phyloP scores from a whole-genome alignment of 2,113 vertebrate genomes.

The Hippocampus comes region DNA sequence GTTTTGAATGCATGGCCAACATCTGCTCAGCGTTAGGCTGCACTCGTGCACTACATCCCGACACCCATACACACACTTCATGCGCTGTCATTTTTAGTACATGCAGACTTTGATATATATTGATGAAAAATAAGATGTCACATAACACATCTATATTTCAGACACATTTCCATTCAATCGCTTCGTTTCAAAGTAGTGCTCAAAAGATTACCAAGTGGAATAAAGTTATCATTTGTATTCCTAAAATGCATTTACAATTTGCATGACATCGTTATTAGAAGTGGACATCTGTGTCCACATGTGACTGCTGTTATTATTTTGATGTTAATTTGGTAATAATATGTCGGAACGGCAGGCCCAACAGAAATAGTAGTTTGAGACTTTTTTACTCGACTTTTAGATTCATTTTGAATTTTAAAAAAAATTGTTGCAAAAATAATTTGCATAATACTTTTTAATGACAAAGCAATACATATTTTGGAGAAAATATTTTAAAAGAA shows the following conservation, averaged over 20 bases:
- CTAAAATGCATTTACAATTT: background rate
- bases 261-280: too few species aligned
- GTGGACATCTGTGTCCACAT: background rate
- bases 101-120: slow-evolving; percentile 15
- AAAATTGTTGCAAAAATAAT: too few species aligned
- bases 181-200: background rate
- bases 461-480: too few species aligned
- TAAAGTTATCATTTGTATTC: background rate
- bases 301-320: too few species aligned
- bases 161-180: background rate
- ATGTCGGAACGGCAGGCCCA: too few species aligned
- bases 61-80: slow-evolving; percentile 29
- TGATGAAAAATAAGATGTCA: background rate
- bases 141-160: background rate
- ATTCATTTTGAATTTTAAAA: too few species aligned
- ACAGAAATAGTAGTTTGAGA: too few species aligned
- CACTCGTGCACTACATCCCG: slow-evolving; percentile 22
- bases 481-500: too few species aligned
- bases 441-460: too few species aligned
- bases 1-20: slow-evolving; percentile 43
- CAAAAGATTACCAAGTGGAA: background rate
- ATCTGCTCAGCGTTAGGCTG: slow-evolving; percentile 57
- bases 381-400: too few species aligned
- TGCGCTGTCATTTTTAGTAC: slow-evolving; percentile 10
- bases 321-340: too few species aligned